phyloP scores from a whole-genome alignment of 2,113 vertebrate genomes.

The Chaenocephalus aceratus region DNA sequence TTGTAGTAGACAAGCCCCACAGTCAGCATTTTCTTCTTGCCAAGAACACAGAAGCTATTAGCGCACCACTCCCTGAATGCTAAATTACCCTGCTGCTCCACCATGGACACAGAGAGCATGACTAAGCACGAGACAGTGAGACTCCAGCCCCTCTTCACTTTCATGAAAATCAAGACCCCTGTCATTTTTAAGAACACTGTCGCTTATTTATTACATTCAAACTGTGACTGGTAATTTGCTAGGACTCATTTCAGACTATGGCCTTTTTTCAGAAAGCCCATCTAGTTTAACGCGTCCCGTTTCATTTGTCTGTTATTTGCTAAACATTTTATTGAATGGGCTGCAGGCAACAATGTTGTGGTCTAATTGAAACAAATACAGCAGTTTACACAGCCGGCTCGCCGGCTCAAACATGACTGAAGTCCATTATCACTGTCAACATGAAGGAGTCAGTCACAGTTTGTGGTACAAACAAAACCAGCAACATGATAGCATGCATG shows the following conservation, averaged over 20 bases:
- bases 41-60: too few species aligned
- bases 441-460: background rate
- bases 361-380: background rate
- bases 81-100: too few species aligned
- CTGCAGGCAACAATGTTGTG: constrained; percentile 1
- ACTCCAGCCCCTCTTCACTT: too few species aligned
- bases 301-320: constrained; percentile 1
- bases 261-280: background rate
- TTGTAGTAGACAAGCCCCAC: too few species aligned
- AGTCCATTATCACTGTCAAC: constrained; percentile 2
- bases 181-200: too few species aligned
- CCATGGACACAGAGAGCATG: too few species aligned
- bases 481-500: background rate
- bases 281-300: background rate
- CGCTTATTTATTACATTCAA: background rate
- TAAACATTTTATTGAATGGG: background rate
- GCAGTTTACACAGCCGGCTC: constrained; percentile 50
- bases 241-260: background rate
- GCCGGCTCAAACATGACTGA: background rate
- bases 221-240: background rate
- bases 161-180: too few species aligned
- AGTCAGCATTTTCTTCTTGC: too few species aligned
- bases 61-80: too few species aligned
- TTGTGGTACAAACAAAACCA: constrained; percentile 5
- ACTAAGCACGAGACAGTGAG: too few species aligned